Base-by-base conservation (phyloP, 1,140 invertebrate genomes). In the Brachystomella parvula region DNA sequence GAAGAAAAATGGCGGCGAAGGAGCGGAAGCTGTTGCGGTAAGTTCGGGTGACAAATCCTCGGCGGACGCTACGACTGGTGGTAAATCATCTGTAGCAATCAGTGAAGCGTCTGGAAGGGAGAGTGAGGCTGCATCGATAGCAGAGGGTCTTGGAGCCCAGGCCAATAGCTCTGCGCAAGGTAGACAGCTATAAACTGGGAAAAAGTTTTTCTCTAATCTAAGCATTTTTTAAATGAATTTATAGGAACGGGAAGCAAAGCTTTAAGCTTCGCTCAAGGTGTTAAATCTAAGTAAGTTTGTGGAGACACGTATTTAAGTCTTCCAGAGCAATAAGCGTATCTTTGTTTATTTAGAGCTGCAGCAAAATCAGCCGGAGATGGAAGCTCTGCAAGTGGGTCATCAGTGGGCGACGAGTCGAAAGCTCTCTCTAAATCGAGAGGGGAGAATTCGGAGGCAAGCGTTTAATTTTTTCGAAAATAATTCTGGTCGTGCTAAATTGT, bases 1-100 rank as follows among this genome's bases (percentile, higher is more conserved):
- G 39, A n/a, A n/a, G 39, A 44, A 44, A 44, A 44, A 44, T n/a
- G n/a, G 39, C n/a, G n/a, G 39, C 39, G n/a, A 44, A n/a, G 39
- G 39, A 44, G 39, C n/a, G 9, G 39, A 44, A 44, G 39, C 39
- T 9, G 39, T 44, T 44, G 39, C 39, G n/a, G n/a, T 44, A 12
- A 44, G 39, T 44, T 12, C 39, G n/a, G 39, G 39, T 44, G 39
- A 44, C 9, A 44, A 44, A n/a, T 44, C 39, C 9, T 12, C 39
- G 9, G 39, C 39, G n/a, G 39, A 44, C n/a, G 9, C 39, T n/a
- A 44, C 9, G n/a, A n/a, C n/a, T n/a, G n/a, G n/a, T 12, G 39
- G 39, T 12, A 44, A 44, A 44, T 9, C 9, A 9, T 9, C 39
- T 44, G 9, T 44, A 44, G 39, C 39, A 9, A 12, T 44, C n/a